A percentile compares a stretch with the other conserved stretches of the same genome.
phyloP scores from a whole-genome alignment of 2,797 vertebrate species.

The Myotis myotis region DNA sequence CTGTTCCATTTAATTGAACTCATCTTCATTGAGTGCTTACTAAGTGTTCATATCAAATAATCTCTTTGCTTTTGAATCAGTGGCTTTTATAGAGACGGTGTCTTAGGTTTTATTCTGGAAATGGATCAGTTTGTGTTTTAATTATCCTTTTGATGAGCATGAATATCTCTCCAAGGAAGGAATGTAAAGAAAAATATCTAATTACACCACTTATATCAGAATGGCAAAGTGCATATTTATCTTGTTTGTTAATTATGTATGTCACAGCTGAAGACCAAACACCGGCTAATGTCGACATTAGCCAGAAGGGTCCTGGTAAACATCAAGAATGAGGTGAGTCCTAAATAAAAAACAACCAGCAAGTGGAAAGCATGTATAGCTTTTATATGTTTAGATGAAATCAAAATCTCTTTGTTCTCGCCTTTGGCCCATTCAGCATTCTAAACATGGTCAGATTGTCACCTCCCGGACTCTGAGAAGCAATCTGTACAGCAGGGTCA shows the following conservation, averaged over 20 bases:
- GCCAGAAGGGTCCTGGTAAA: slow-evolving; percentile 66
- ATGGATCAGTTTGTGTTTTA: slow-evolving; percentile 49
- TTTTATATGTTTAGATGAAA: slow-evolving; percentile 35
- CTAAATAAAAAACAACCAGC: slow-evolving; percentile 41
- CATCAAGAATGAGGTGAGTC: slow-evolving; percentile 45
- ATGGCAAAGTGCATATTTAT: slow-evolving; percentile 66
- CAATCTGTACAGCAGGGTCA: neutral
- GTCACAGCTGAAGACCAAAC: slow-evolving; percentile 71
- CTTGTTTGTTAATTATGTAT: slow-evolving; percentile 75
- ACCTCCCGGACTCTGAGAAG: neutral
- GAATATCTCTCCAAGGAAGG: slow-evolving; percentile 60
- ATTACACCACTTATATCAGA: slow-evolving; percentile 66
- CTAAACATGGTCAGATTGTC: neutral
- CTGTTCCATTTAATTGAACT: slow-evolving; percentile 59
- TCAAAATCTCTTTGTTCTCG: slow-evolving; percentile 26
- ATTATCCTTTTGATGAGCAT: slow-evolving; percentile 59
- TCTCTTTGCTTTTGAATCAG: slow-evolving; percentile 60
- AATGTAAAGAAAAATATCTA: slow-evolving; percentile 69
- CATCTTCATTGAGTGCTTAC: slow-evolving; percentile 36
- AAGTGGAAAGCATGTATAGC: slow-evolving; percentile 5
- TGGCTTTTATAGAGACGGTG: slow-evolving; percentile 50
- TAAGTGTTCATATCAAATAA: slow-evolving; percentile 49
- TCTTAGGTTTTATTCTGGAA: slow-evolving; percentile 50
- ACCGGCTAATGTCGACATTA: slow-evolving; percentile 55
- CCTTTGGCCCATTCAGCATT: neutral